Evolutionary conservation across 2,797 vertebrate species (phyloP).

Genomic region (Cuniculus paca): DNA sequence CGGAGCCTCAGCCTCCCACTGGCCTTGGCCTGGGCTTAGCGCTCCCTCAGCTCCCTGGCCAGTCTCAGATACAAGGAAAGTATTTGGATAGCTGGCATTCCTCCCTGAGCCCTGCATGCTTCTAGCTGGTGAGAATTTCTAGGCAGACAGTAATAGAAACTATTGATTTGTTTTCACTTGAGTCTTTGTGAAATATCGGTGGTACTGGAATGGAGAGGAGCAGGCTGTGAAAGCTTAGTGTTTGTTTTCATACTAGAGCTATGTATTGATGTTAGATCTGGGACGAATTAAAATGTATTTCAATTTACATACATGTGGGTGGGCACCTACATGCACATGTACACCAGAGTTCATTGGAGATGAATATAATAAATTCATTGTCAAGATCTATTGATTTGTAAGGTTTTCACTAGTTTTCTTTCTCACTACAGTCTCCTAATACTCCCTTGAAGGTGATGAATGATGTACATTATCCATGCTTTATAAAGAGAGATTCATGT

Average conservation of each 20-base stretch:
- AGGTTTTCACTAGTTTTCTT: conserved; percentile 12
- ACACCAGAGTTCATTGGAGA: background rate
- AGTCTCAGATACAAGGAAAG: background rate
- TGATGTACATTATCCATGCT: background rate
- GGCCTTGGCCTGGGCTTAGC: background rate
- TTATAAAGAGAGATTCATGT: background rate
- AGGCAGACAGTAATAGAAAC: conserved; percentile 60
- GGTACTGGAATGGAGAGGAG: background rate
- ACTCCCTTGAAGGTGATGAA: conserved; percentile 12
- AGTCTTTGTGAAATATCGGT: conserved; percentile 58
- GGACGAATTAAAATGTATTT: conserved; percentile 53
- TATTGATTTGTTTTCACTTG: conserved; percentile 73
- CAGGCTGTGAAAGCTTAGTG: background rate
- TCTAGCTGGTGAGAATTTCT: conserved; percentile 33
- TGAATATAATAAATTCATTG: background rate
- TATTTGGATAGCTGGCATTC: background rate
- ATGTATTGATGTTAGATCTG: conserved; percentile 22
- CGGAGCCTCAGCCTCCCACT: background rate
- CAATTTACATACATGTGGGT: background rate
- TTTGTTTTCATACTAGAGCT: conserved; percentile 42
- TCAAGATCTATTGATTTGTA: background rate
- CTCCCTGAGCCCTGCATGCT: conserved; percentile 11
- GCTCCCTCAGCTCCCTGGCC: background rate
- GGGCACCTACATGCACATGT: background rate
- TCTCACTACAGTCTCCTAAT: background rate